Percentiles rank a stretch among this genome's conserved stretches.
These are phyloP conservation scores for Drosophila mercatorum DNA, from an alignment of 2,888 invertebrate genomes.

Conservation along the genomic window DNA sequence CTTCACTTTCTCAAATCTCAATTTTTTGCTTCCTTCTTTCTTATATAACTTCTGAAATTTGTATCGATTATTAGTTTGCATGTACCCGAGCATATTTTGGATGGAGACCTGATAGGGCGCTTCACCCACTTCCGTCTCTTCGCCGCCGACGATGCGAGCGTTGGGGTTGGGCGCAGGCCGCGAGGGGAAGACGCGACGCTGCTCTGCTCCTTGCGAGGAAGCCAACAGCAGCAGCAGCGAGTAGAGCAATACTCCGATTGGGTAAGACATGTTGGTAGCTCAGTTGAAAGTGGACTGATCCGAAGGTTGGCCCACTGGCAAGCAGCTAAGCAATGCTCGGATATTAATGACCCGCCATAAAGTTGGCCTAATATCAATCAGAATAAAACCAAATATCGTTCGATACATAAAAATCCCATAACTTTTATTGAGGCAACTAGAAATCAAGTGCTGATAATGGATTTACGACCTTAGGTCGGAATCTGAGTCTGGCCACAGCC, in stretches of 20 bases:
- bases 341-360: conserved; percentile 69
- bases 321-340: conserved; percentile 45
- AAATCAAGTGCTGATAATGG: conserved; percentile 33
- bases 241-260: conserved; percentile 23
- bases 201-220: conserved; percentile 17
- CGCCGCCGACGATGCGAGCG: conserved; percentile 76
- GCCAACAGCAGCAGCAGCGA: conserved; percentile 31
- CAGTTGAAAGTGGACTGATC: conserved; percentile 58
- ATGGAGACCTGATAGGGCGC: conserved; percentile 83
- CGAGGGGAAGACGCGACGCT: conserved; percentile 39
- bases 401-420: conserved; percentile 58
- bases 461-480: conserved; percentile 37
- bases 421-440: conserved; percentile 47
- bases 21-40: too few species aligned
- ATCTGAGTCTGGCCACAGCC: conserved; percentile 43
- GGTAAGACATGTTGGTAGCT: conserved; percentile 56
- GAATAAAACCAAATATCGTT: conserved; percentile 34
- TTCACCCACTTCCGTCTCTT: conserved; percentile 50
- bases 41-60: not conserved
- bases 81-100: conserved; percentile 70
- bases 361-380: conserved; percentile 47
- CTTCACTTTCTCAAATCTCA: not conserved
- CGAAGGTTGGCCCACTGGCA: conserved; percentile 10
- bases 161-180: conserved; percentile 16
- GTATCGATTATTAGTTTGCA: not conserved